phyloP scores from a whole-genome alignment of 2,113 vertebrate species.

The Trinectes maculatus region DNA sequence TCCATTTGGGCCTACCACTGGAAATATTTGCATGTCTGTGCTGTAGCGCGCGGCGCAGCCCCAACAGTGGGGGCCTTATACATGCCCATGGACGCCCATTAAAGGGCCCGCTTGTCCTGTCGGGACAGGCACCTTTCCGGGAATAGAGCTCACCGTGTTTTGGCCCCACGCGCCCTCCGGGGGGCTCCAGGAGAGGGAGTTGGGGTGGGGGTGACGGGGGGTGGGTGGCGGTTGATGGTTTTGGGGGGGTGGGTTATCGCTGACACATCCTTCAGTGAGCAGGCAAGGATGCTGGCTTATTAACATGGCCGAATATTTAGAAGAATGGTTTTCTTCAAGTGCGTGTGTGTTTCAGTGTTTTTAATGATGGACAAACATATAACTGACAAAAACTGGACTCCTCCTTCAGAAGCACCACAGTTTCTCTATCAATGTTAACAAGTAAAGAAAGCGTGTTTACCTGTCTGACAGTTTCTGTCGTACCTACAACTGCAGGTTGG shows the following conservation, averaged over 20 bases:
- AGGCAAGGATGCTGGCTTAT: conserved; percentile 41
- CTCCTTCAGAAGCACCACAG: too few species aligned
- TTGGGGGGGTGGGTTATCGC: conserved; percentile 61
- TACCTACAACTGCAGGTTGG: conserved; percentile 82
- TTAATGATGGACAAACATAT: too few species aligned
- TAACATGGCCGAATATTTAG: conserved; percentile 43
- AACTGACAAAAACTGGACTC: too few species aligned
- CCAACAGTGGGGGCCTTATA: conserved; percentile 81
- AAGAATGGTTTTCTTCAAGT: conserved; percentile 44
- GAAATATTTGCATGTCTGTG: conserved; percentile 84
- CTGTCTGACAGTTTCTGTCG: not conserved
- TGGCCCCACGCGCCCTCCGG: conserved; percentile 59
- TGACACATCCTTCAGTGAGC: conserved; percentile 68
- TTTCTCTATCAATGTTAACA: too few species aligned
- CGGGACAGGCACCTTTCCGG: conserved; percentile 80
- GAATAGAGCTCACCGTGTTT: conserved; percentile 81
- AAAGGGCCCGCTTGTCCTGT: conserved; percentile 81
- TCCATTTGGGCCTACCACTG: conserved; percentile 83
- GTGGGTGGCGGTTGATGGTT: conserved; percentile 44
- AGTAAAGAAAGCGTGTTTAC: too few species aligned
- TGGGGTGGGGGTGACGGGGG: conserved; percentile 37
- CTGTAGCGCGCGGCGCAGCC: conserved; percentile 70
- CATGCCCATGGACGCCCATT: conserved; percentile 75
- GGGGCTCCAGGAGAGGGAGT: conserved; percentile 64
- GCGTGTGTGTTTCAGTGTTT: not conserved